A percentile compares a stretch with the other conserved stretches of the same genome.
These are phyloP conservation scores for Sphaerophoria taeniata DNA, from an alignment of 2,888 invertebrate species.

Conservation along the genomic window DNA sequence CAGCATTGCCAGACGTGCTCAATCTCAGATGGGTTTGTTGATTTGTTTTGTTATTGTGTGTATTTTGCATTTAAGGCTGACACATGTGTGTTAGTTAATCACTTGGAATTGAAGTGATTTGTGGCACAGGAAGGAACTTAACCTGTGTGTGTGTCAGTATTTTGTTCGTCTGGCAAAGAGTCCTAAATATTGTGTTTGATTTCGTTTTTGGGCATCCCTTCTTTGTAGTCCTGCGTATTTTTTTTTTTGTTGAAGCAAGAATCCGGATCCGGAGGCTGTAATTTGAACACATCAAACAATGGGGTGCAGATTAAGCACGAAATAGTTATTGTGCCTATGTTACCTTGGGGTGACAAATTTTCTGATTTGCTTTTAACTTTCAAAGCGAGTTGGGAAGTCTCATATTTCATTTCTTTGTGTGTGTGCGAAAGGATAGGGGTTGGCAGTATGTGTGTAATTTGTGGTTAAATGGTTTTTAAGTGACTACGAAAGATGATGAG, in stretches of 20 bases:
- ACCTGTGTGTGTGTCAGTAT: constrained; percentile 5
- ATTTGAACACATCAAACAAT: constrained; percentile 66
- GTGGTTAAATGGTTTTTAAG: constrained; percentile 34
- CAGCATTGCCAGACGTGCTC: constrained; percentile 64
- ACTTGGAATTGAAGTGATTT: constrained; percentile 73
- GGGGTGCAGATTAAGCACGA: constrained; percentile 67
- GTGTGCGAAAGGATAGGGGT: not conserved
- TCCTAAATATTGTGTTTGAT: no score
- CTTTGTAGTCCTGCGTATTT: not conserved
- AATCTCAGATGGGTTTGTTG: constrained; percentile 4
- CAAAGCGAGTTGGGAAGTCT: constrained; percentile 8
- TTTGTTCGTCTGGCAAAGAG: constrained; percentile 18
- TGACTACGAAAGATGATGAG: constrained; percentile 16
- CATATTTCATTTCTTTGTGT: not conserved
- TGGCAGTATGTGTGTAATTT: not conserved
- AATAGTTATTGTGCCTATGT: constrained; percentile 61
- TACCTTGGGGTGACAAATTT: constrained; percentile 69
- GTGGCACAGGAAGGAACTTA: constrained; percentile 37
- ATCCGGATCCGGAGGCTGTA: constrained; percentile 54
- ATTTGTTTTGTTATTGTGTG: constrained; percentile 28
- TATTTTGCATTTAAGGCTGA: constrained; percentile 56
- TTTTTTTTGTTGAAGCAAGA: constrained; percentile 13
- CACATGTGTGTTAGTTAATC: constrained; percentile 73
- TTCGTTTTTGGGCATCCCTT: not conserved
- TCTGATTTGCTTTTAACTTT: constrained; percentile 57